A percentile compares a stretch with the other conserved stretches of the same genome.
These are phyloP conservation scores for Eupithecia pulchellata DNA, from an alignment of 2,888 invertebrate genomes.

Conservation along the genomic window DNA sequence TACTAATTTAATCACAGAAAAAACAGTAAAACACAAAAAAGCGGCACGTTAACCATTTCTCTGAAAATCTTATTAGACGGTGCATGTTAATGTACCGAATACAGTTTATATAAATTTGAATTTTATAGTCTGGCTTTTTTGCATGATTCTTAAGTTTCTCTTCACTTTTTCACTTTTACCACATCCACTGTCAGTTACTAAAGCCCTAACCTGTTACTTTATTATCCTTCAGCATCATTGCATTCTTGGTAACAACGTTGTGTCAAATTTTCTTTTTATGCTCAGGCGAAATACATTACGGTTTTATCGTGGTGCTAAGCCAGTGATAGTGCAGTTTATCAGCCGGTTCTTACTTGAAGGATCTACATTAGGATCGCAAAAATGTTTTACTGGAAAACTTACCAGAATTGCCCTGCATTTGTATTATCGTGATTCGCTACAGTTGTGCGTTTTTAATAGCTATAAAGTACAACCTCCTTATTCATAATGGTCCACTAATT, in stretches of 20 bases:
- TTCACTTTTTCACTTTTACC: too few relatives aligned
- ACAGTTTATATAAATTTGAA: not conserved
- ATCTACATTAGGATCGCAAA: not conserved
- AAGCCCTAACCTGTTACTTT: not conserved
- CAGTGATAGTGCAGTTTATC: not conserved
- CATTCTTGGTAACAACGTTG: not conserved
- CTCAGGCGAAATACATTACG: not conserved
- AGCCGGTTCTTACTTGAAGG: not conserved
- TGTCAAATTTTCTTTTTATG: not conserved
- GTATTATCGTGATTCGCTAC: not conserved
- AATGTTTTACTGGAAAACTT: not conserved
- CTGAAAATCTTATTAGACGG: not conserved
- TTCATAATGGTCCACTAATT: too few relatives aligned
- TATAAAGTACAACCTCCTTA: too few relatives aligned
- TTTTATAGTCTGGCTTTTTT: not conserved
- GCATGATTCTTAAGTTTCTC: not conserved
- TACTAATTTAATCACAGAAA: not conserved
- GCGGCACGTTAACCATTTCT: not conserved
- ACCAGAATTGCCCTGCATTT: not conserved
- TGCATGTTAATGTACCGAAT: not conserved
- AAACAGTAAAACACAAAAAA: not conserved
- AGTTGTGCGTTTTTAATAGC: not conserved
- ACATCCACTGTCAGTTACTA: not conserved
- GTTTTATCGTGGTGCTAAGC: not conserved
- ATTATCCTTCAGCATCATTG: not conserved